Evolutionary conservation across 1,140 invertebrate species (phyloP), one percentile per base, ranked within the genome.

Genomic region (Formica exsecta): DNA sequence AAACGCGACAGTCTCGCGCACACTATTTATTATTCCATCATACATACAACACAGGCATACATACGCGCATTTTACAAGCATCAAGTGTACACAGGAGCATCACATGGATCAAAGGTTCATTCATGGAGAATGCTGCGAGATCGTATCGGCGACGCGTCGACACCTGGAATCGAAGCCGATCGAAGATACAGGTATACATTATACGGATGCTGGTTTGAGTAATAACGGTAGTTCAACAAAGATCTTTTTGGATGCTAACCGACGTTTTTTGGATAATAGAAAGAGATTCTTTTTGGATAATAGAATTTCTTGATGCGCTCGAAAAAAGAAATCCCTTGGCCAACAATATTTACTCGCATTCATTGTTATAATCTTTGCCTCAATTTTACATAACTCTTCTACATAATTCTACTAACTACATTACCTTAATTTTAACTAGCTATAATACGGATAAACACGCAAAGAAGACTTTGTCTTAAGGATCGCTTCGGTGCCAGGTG

Each of bases 81-180:
- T 76, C 48, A 76, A 86, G 59, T 76, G 71, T 65, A 73, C 62
- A 41, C 54, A 13, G 22, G 25, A 81, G 59, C 88, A 86, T 89
- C 85, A 89, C 71, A 89, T 76, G 32, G 57, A 81, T 89, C 84
- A 51, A 71, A 89, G 51, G 59, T 89, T 38, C 65, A 62, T 75
- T 66, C 70, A 25, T 19, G 44, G 19, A 87, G 22, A 61, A 29
- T 61, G 57, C 25, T 59, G 68, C 79, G 86, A 85, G 80, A 89
- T 83, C 79, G 54, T 79, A 66, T 66, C n/a, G 44, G 32, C 9
- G 16, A 57, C 19, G 51, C 22, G 6, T 71, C 51, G 25, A 74
- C 51, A 74, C 22, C n/a, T 44, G 11, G 38, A 73, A 29, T 41
- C 51, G 22, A 59, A 61, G n/a, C 0, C 19, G 4, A 73, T 32